phyloP scores from a whole-genome alignment of 2,888 invertebrate species.

The Nebria brevicollis region DNA sequence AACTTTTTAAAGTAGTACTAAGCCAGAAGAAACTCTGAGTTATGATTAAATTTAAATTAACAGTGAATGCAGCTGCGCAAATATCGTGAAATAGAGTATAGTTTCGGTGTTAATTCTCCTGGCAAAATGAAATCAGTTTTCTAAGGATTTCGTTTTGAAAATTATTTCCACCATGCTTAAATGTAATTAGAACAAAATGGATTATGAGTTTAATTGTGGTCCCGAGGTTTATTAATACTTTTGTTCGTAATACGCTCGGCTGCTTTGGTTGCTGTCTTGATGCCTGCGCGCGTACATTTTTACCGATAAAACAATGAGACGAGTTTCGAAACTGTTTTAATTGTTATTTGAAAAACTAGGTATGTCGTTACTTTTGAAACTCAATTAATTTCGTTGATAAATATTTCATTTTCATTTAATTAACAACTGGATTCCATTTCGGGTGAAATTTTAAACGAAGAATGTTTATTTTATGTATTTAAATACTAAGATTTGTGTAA shows the following conservation, averaged over 20 bases:
- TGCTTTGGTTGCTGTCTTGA: not conserved
- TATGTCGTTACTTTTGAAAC: not conserved
- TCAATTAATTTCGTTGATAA: not conserved
- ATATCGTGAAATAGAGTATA: not conserved
- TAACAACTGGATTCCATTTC: not conserved
- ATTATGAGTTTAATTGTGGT: slow-evolving; percentile 46
- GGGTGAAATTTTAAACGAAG: not conserved
- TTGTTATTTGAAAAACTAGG: not conserved
- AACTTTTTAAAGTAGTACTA: too few relatives aligned
- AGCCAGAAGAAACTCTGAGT: too few relatives aligned
- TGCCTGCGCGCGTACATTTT: slow-evolving; percentile 1
- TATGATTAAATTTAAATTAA: not conserved
- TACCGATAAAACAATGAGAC: slow-evolving; percentile 13
- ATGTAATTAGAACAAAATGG: slow-evolving; percentile 45
- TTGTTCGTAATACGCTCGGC: not conserved
- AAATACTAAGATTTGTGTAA: too few relatives aligned
- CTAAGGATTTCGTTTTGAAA: slow-evolving; percentile 44
- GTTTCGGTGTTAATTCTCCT: not conserved
- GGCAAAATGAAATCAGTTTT: slow-evolving; percentile 13
- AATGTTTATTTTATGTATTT: not conserved
- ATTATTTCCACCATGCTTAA: slow-evolving; percentile 43
- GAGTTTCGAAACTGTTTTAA: slow-evolving; percentile 12
- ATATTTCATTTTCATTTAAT: not conserved
- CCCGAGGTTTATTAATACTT: slow-evolving; percentile 14
- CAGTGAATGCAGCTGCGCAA: not conserved